Base-by-base conservation (phyloP, 2,797 vertebrate species). In the Artibeus lituratus region DNA sequence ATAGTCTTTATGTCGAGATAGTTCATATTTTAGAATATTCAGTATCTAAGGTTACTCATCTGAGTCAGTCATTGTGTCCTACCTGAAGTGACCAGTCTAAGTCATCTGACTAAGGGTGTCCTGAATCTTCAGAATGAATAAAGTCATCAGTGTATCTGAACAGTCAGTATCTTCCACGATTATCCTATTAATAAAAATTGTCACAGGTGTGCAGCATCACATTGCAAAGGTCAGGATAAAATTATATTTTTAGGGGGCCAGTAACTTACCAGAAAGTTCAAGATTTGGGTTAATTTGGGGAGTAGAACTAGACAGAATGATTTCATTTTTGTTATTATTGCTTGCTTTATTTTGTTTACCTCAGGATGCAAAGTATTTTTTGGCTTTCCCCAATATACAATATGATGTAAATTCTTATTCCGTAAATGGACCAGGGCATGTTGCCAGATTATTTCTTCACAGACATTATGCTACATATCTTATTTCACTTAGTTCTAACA, bases 401-500 rank as follows among this genome's bases (percentile, higher is more conserved):
- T 18, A 49, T 39, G 9, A 72, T 62, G 35, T 62, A 24, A 85
- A 19, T 0, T 1, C 1, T 72, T 62, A 21, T 77, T 93, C 69
- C 67, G 74, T 59, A 82, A 90, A 65, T 62, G 15, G 15, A 86
- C 9, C 3, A 59, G 8, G 12, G 5, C 62, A 51, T 57, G 15
- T 12, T 74, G 12, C 73, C 32, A 24, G 42, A n/a, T 47, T 59
- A 15, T 83, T 83, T 93, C 37, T 93, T 88, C 51, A 82, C 7
- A 80, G 26, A 42, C 37, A 47, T 86, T 92, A 26, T 37, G 29
- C 22, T 44, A 10, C 51, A 14, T 32, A 74, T 73, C 42, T 80
- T 26, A 96, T 83, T 94, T 96, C 55, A 65, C 72, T 81, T 93
- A 67, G 69, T 84, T 92, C 81, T 95, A 92, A 70, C 44, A 83